Base-by-base conservation (phyloP, 1,140 invertebrate genomes). In the Pseudomyrmex cubaensis region DNA sequence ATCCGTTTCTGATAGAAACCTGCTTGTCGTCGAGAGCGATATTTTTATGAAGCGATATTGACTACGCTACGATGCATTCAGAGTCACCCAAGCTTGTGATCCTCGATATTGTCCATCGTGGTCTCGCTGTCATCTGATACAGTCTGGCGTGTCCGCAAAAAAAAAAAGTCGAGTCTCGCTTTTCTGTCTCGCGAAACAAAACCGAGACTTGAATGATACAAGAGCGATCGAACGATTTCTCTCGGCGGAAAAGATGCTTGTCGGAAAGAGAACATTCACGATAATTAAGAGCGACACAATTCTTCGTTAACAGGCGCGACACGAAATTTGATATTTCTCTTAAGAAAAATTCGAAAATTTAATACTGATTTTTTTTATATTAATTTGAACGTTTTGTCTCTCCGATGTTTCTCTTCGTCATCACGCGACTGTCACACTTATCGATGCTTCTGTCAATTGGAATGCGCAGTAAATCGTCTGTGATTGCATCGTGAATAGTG, bases 1-100 rank as follows among this genome's bases (percentile, higher is more conserved):
- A 78, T 70, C 76, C 54, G 54, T 70, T 70, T 78, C 76, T 50
- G 76, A 78, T 78, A 78, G 52, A 78, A 70, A 20, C 44, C 64
- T 35, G 35, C 35, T 35, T 35, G 35, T 35, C 35, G 35, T 35
- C 35, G 54, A 44, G 76, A 59, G 44, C 44, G 76, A 13, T 80
- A 80, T 61, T 80, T 80, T 70, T 72, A 80, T 35, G 76, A 54
- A 4, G 12, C 66, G n/a, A 80, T 72, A 59, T 72, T 70, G 66
- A 72, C 17, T 12, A 80, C 76, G 66, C 66, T 61, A 72, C 76
- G 48, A 12, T 72, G 66, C 54, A 59, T 80, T 50, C 54, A 22
- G 54, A 70, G 22, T 70, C 66, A 80, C 5, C n/a, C 66, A 74
- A 80, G 57, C 57, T 56, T 54, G 73, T 44, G 69, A 78, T 62